phyloP scores from a whole-genome alignment of 2,888 invertebrate genomes.

The Cheilosia impressa region DNA sequence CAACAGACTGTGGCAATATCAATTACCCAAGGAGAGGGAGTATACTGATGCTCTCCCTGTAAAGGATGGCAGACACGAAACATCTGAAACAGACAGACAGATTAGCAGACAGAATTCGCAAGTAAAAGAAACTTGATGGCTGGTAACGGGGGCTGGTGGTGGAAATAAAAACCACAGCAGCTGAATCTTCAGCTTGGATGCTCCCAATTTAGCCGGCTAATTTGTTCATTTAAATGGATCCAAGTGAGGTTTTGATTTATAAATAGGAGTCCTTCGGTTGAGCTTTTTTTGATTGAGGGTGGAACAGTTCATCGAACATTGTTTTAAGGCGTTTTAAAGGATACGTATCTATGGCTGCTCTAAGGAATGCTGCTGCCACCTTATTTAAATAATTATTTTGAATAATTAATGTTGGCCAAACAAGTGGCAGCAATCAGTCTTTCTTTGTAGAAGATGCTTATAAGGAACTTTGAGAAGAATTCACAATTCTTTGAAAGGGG shows the following conservation, averaged over 20 bases:
- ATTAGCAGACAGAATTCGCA: constrained; percentile 49
- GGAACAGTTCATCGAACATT: background rate
- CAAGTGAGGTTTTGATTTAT: constrained; percentile 57
- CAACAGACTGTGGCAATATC: constrained; percentile 67
- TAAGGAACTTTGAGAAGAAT: too few relatives aligned
- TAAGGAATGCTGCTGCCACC: background rate
- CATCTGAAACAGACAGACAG: constrained; percentile 72
- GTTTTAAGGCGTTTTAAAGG: background rate
- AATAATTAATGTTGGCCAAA: background rate
- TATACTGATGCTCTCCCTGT: background rate
- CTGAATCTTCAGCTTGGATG: constrained; percentile 57
- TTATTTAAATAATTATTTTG: background rate
- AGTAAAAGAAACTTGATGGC: constrained; percentile 27
- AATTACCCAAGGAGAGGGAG: constrained; percentile 44
- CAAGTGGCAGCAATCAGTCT: background rate
- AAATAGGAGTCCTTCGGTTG: constrained; percentile 24
- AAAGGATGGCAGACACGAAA: constrained; percentile 40
- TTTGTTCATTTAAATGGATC: constrained; percentile 61
- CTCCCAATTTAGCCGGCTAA: constrained; percentile 56
- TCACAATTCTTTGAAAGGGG: too few relatives aligned
- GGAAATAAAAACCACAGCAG: constrained; percentile 26
- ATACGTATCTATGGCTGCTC: background rate
- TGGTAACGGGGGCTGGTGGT: background rate
- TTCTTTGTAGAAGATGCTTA: background rate
- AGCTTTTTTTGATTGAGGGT: background rate